A percentile compares a stretch with the other conserved stretches of the same genome.
Evolutionary conservation across 2,888 invertebrate genomes (phyloP).

Genomic region (Lucinisca nassula): DNA sequence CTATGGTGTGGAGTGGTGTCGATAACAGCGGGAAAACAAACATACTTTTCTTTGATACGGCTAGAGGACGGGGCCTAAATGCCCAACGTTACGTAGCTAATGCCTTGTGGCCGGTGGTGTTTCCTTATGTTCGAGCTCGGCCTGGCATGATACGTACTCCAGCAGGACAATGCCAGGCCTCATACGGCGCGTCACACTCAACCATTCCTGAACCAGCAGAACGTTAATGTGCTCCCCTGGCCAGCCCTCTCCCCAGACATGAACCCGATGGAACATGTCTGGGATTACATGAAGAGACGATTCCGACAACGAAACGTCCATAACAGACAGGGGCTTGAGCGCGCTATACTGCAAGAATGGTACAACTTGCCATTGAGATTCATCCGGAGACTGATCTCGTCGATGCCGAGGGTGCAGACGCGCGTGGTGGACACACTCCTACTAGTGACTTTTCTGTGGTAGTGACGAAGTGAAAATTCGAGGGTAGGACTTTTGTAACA

Average conservation of each 20-base stretch:
- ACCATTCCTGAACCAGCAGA: background rate
- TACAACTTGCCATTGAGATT: background rate
- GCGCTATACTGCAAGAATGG: background rate
- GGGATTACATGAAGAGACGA: background rate
- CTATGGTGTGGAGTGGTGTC: background rate
- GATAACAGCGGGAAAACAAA: background rate
- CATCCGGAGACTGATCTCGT: background rate
- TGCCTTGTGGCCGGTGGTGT: background rate
- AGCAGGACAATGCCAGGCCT: slow-evolving; percentile 14
- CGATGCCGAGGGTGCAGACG: background rate
- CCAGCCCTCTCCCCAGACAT: background rate
- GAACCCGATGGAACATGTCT: background rate
- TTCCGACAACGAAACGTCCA: too few relatives aligned
- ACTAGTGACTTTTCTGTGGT: too few relatives aligned
- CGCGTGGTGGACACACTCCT: background rate
- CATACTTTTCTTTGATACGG: background rate
- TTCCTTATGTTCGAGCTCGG: slow-evolving; percentile 4
- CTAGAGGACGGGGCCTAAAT: background rate
- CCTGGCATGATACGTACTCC: slow-evolving; percentile 14
- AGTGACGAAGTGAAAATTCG: too few relatives aligned
- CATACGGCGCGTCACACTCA: slow-evolving; percentile 10
- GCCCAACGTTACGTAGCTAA: slow-evolving; percentile 19
- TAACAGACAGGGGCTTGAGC: background rate
- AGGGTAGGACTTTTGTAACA: too few relatives aligned
- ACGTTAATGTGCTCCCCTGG: background rate